phyloP scores from a whole-genome alignment of 1,140 invertebrate genomes.

The Saxidomus purpurata region DNA sequence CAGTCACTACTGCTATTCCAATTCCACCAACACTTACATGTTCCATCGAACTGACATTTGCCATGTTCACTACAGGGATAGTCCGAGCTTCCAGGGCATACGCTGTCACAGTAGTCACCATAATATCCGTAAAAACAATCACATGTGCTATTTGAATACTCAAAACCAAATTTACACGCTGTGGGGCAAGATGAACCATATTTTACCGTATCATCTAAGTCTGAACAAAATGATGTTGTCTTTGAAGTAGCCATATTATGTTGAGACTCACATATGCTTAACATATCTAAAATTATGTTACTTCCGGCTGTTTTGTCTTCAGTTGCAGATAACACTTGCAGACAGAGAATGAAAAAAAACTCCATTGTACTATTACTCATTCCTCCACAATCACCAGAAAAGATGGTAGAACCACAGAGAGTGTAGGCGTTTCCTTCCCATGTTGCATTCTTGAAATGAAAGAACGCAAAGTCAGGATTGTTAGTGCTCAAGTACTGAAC shows the following conservation, averaged over 20 bases:
- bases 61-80: conserved; percentile 72
- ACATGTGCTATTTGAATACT: conserved; percentile 55
- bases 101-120: conserved; percentile 54
- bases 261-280: conserved; percentile 54
- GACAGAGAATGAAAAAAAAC: conserved; percentile 64
- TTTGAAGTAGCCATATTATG: not conserved
- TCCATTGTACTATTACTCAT: conserved; percentile 55
- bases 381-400: not conserved
- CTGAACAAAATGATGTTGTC: not conserved
- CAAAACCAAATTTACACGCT: conserved; percentile 65
- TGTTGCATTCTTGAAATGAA: conserved; percentile 34
- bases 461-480: not conserved
- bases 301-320: conserved; percentile 13
- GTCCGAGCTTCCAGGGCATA: conserved; percentile 71
- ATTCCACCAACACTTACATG: conserved; percentile 72
- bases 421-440: not conserved
- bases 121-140: conserved; percentile 70
- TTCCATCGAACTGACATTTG: conserved; percentile 61
- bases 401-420: not conserved
- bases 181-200: conserved; percentile 55
- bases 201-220: conserved; percentile 13
- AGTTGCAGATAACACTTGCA: conserved; percentile 55
- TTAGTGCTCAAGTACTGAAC: conserved; percentile 1
- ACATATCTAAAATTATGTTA: conserved; percentile 54
- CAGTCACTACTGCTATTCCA: conserved; percentile 71